A percentile compares a stretch with the other conserved stretches of the same genome.
Conservation (phyloP, 2,888 invertebrate species). For the Stegophylla sp. region DNA sequence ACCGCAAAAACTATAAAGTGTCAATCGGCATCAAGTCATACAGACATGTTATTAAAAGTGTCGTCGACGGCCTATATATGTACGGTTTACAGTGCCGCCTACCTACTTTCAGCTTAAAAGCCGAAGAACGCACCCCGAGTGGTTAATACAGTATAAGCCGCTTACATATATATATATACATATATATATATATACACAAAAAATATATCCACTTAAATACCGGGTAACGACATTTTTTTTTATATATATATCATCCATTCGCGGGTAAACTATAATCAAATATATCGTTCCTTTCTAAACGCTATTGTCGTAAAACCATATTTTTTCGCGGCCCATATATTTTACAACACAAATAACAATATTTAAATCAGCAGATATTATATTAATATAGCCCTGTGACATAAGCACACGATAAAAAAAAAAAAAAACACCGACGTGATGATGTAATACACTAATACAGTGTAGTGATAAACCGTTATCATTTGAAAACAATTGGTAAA, state of each 20-base stretch:
- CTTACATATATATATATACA: conserved; percentile 13
- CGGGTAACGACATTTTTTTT: conserved; percentile 19
- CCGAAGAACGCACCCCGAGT: conserved; percentile 40
- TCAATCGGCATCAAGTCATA: conserved; percentile 34
- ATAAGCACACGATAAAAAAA: too few species aligned
- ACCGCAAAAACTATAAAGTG: conserved; percentile 9
- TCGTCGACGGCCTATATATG: conserved; percentile 23
- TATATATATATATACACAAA: background rate
- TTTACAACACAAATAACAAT: background rate
- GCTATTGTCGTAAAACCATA: background rate
- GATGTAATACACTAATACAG: too few species aligned
- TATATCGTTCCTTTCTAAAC: conserved; percentile 1
- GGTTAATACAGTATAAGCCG: conserved; percentile 41
- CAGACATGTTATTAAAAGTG: conserved; percentile 47
- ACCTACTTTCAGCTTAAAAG: conserved; percentile 40
- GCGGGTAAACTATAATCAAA: conserved; percentile 1
- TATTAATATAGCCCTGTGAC: too few species aligned
- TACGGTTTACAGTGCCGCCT: conserved; percentile 18
- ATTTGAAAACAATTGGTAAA: too few species aligned
- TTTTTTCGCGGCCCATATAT: background rate
- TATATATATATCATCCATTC: background rate
- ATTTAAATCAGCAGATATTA: background rate
- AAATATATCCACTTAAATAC: conserved; percentile 33
- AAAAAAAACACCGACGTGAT: too few species aligned
- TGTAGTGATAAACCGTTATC: too few species aligned